phyloP scores from a whole-genome alignment of 2,888 invertebrate species.

The Ctenicera cuprea region DNA sequence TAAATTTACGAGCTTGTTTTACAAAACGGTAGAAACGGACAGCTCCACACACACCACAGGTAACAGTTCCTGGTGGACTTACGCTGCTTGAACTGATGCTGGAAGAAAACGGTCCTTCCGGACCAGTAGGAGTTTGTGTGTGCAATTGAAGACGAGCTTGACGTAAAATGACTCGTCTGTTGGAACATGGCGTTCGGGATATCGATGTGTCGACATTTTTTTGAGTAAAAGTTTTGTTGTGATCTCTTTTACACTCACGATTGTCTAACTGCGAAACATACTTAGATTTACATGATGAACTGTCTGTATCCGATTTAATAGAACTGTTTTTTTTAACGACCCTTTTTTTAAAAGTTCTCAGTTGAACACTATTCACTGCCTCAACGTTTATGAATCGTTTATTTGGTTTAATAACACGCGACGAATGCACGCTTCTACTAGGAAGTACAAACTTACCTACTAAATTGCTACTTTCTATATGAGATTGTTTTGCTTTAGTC shows the following conservation, averaged over 20 bases:
- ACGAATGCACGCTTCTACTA: conserved; percentile 88
- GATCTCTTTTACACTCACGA: conserved; percentile 59
- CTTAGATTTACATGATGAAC: conserved; percentile 16
- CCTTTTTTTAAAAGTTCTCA: conserved; percentile 67
- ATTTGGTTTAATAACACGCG: conserved; percentile 91
- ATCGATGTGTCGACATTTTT: conserved; percentile 72
- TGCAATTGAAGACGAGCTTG: conserved; percentile 81
- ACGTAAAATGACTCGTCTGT: conserved; percentile 82
- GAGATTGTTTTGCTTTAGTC: conserved; percentile 49
- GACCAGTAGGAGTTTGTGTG: conserved; percentile 71
- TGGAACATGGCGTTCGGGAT: conserved; percentile 71
- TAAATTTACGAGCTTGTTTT: conserved; percentile 88
- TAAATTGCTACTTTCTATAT: conserved; percentile 63
- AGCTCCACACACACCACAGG: conserved; percentile 88
- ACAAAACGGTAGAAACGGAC: conserved; percentile 85
- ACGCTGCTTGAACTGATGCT: conserved; percentile 67
- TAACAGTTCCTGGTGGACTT: conserved; percentile 79
- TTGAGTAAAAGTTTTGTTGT: conserved; percentile 70
- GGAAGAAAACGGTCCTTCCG: conserved; percentile 83
- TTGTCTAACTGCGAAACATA: conserved; percentile 30
- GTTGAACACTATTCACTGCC: conserved; percentile 66
- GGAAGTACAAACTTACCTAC: conserved; percentile 85
- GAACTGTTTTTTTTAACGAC: conserved; percentile 60
- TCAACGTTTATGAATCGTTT: conserved; percentile 86
- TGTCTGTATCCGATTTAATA: conserved; percentile 26